Evolutionary conservation across 2,113 vertebrate genomes (phyloP).

Genomic region (Etia nguti): DNA sequence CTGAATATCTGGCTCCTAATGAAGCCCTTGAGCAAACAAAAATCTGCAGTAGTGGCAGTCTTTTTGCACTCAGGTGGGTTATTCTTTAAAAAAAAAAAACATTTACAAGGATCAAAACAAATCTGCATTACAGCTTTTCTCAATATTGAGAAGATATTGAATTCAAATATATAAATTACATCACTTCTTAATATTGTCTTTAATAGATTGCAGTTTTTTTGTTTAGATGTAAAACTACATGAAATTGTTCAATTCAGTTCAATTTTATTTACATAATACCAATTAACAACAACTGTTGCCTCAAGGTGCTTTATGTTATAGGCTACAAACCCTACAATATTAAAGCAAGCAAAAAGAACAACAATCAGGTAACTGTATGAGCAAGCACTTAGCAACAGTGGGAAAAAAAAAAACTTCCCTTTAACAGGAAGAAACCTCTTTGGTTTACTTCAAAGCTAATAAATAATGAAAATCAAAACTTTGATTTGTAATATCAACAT

Average conservation of each 20-base stretch:
- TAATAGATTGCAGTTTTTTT: neutral
- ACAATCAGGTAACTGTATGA: neutral
- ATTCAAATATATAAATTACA: neutral
- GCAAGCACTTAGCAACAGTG: neutral
- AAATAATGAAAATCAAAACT: neutral
- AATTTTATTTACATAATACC: neutral
- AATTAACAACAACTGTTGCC: neutral
- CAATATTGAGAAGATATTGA: neutral
- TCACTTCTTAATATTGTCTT: neutral
- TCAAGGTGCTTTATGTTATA: neutral
- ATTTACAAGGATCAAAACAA: neutral
- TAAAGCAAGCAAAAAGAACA: neutral
- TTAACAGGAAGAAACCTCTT: neutral
- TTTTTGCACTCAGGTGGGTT: neutral
- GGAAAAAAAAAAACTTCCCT: neutral
- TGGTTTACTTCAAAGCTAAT: neutral
- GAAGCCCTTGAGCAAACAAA: neutral
- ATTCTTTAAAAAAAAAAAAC: neutral
- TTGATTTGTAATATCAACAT: neutral
- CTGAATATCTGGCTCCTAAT: neutral
- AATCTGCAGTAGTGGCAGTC: neutral
- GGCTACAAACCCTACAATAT: neutral
- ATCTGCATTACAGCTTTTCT: neutral
- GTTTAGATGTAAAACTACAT: neutral
- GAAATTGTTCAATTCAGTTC: neutral